phyloP scores from a whole-genome alignment of 2,113 vertebrate species.

The Prionailurus viverrinus region DNA sequence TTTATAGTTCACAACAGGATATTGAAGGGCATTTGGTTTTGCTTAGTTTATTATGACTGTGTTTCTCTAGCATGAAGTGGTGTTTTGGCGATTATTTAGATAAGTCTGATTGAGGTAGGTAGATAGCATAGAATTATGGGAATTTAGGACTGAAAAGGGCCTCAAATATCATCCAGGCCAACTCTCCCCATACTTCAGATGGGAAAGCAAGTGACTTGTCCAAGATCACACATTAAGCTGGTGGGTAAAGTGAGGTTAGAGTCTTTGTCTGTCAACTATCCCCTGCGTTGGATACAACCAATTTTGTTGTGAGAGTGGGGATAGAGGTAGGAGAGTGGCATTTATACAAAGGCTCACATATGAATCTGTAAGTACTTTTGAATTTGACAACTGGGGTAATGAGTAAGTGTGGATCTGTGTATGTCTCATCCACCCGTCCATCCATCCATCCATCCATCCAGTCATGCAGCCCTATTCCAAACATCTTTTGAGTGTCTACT shows the following conservation, averaged over 20 bases:
- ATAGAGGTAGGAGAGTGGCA: fast-evolving
- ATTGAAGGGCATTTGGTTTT: slow-evolving; percentile 85
- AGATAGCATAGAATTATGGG: slow-evolving; percentile 63
- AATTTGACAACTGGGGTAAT: not conserved
- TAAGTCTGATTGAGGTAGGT: slow-evolving; percentile 64
- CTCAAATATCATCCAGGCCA: not conserved
- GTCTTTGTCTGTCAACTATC: not conserved
- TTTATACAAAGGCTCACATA: not conserved
- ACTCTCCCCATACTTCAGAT: not conserved
- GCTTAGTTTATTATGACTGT: slow-evolving; percentile 82
- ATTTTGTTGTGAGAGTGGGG: no score
- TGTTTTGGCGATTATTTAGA: slow-evolving; percentile 73
- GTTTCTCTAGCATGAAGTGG: slow-evolving; percentile 74
- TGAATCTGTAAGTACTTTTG: not conserved
- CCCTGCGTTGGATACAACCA: not conserved
- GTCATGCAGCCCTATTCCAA: not conserved
- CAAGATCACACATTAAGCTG: slow-evolving; percentile 43
- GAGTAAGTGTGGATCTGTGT: not conserved
- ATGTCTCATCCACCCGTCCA: not conserved
- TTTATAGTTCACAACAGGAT: slow-evolving; percentile 85
- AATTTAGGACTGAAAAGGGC: slow-evolving; percentile 46
- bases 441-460: not conserved
- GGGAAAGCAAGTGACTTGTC: slow-evolving; percentile 60
- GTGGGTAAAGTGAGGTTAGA: not conserved
- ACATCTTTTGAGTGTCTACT: not conserved